Evolutionary conservation across 2,888 invertebrate genomes (phyloP), one percentile per base, ranked within the genome.

Genomic region (Zaprionus obscuricornis): DNA sequence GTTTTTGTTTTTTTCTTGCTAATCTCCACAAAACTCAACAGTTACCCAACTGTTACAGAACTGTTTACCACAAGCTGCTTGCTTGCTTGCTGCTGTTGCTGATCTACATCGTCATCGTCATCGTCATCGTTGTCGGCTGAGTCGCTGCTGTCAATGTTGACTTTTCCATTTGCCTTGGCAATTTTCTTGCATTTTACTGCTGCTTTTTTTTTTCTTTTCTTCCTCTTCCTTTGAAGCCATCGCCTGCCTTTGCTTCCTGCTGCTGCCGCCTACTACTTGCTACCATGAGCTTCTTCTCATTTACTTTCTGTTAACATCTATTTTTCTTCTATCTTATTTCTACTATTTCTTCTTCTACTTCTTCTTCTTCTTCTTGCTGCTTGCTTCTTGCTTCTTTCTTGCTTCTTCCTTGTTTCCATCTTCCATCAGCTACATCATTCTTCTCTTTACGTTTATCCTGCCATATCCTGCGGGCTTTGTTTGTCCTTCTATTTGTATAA

Each of bases 401-500:
- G n/a, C n/a, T n/a, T n/a, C 22, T 7, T 6, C 22, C 22, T 22
- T 7, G 7, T 22, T 7, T 7, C 4, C 22, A 4, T 22, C 22
- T 6, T 22, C 22, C 22, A 8, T 4, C 17, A 18, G 17, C 33
- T 22, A 34, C 43, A 55, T 47, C 37, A 31, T 52, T 45, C 33
- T 51, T 47, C 45, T 50, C 45, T 40, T 31, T 16, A 49, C 31
- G 31, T 34, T 50, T 51, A 58, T 16, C 40, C 47, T 31, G n/a
- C 42, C 63, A 57, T 77, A 72, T 82, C 86, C 87, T 86, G 74
- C 71, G 86, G 88, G 70, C 69, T 74, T 84, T 84, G 76, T 73
- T 84, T 77, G 64, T 65, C 65, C 66, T 56, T 47, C 63, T 77
- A 74, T 82, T 77, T 77, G 77, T 34, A 29, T 50, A 74, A 74